Evolutionary conservation across 2,888 invertebrate species (phyloP).

Genomic region (Agrypnus murinus): DNA sequence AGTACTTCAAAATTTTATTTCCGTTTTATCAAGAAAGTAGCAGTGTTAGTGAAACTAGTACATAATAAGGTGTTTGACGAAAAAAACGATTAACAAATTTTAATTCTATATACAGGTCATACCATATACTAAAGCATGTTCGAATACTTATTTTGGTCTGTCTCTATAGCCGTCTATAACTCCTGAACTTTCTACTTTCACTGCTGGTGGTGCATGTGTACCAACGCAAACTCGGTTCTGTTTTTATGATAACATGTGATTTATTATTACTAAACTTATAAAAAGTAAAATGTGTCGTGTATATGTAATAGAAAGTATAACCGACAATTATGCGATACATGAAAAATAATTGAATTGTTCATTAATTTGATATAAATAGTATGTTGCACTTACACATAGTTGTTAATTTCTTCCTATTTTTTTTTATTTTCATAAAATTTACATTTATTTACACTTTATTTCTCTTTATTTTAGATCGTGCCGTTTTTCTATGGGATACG

Average conservation of each 20-base stretch:
- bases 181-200: slow-evolving; percentile 47
- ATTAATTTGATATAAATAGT: too few species aligned
- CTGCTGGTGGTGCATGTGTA: slow-evolving; percentile 29
- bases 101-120: slow-evolving; percentile 45
- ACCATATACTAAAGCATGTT: slow-evolving; percentile 19
- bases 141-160: slow-evolving; percentile 18
- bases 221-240: slow-evolving; percentile 21
- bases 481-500: slow-evolving; percentile 87
- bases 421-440: background rate
- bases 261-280: slow-evolving; percentile 31
- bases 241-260: slow-evolving; percentile 30
- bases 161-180: slow-evolving; percentile 26
- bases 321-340: slow-evolving; percentile 15
- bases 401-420: background rate
- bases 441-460: background rate
- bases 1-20: slow-evolving; percentile 11
- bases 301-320: slow-evolving; percentile 25
- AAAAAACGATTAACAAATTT: slow-evolving; percentile 35
- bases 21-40: slow-evolving; percentile 37
- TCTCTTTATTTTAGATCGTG: slow-evolving; percentile 78
- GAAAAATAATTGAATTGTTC: slow-evolving; percentile 6
- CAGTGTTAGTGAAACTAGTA: slow-evolving; percentile 33
- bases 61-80: slow-evolving; percentile 30
- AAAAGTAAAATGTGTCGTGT: slow-evolving; percentile 19
- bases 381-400: too few species aligned